These are phyloP conservation scores for Drosophila parvula DNA, from an alignment of 1,140 invertebrate genomes.

Conservation along the genomic window DNA sequence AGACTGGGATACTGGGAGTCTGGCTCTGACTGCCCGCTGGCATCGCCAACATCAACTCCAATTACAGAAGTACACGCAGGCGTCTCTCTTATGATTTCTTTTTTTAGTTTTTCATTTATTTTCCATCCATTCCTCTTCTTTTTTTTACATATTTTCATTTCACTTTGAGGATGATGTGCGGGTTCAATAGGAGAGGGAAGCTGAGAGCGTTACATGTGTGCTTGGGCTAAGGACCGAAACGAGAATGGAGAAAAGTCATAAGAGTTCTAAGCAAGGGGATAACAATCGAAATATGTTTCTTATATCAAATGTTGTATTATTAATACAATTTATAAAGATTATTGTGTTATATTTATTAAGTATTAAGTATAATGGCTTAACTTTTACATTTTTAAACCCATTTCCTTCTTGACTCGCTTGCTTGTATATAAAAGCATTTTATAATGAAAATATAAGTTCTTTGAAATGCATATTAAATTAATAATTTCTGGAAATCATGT, in stretches of 20 bases:
- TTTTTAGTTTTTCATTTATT: slow-evolving; percentile 59
- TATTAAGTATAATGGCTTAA: background rate
- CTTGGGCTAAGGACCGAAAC: background rate
- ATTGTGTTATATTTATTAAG: too few relatives aligned
- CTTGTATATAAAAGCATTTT: background rate
- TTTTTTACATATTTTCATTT: slow-evolving; percentile 59
- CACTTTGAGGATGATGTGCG: slow-evolving; percentile 54
- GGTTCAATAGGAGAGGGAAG: slow-evolving; percentile 7
- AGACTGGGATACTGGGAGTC: slow-evolving; percentile 19
- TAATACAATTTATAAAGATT: too few relatives aligned
- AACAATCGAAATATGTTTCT: background rate
- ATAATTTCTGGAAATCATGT: background rate
- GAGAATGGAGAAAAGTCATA: slow-evolving; percentile 16
- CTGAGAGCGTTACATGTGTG: slow-evolving; percentile 18
- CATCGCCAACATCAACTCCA: slow-evolving; percentile 78
- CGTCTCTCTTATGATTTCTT: slow-evolving; percentile 79
- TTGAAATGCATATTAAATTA: background rate
- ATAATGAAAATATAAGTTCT: background rate
- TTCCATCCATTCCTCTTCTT: slow-evolving; percentile 39
- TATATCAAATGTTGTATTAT: background rate
- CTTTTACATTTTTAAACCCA: background rate
- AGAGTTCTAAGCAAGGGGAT: background rate
- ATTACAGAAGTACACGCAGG: slow-evolving; percentile 81
- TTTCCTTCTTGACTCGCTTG: background rate
- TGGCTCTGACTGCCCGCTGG: slow-evolving; percentile 67